Conservation (phyloP, 2,797 vertebrate species). For the Valencia hispanica region DNA sequence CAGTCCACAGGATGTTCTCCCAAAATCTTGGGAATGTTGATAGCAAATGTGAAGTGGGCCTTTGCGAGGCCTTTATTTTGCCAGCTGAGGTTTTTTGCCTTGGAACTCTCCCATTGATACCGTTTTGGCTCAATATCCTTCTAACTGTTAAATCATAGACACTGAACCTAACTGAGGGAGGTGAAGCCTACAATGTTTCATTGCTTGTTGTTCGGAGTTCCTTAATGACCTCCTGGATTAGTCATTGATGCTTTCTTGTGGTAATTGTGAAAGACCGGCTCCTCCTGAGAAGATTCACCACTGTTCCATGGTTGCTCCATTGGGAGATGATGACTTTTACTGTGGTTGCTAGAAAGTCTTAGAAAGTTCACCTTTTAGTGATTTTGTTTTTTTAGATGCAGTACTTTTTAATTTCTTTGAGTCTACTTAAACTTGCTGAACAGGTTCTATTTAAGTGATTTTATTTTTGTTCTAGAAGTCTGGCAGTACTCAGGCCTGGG, state of each 20-base stretch:
- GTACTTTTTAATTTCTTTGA: not conserved
- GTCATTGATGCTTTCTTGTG: not conserved
- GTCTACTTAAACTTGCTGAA: not conserved
- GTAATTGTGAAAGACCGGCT: not conserved
- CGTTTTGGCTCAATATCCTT: not conserved
- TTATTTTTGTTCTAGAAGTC: not conserved
- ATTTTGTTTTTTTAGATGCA: not conserved
- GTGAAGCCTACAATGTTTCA: not conserved
- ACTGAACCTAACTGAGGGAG: not conserved
- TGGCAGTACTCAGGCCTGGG: not conserved
- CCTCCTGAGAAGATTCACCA: not conserved
- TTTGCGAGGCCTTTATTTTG: too few relatives aligned
- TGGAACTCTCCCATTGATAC: too few relatives aligned
- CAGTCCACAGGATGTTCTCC: too few relatives aligned
- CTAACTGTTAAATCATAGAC: not conserved
- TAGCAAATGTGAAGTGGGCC: too few relatives aligned
- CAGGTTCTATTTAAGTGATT: not conserved
- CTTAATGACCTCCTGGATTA: not conserved
- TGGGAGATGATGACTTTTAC: not conserved
- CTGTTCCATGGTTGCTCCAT: not conserved
- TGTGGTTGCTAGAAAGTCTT: not conserved
- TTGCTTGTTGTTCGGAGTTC: not conserved
- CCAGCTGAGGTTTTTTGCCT: too few relatives aligned
- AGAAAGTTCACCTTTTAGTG: not conserved
- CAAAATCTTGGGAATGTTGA: too few relatives aligned